A percentile compares a stretch with the other conserved stretches of the same genome.
phyloP scores from a whole-genome alignment of 92 coral and sea anemone genomes.

The Palythoa grandis region DNA sequence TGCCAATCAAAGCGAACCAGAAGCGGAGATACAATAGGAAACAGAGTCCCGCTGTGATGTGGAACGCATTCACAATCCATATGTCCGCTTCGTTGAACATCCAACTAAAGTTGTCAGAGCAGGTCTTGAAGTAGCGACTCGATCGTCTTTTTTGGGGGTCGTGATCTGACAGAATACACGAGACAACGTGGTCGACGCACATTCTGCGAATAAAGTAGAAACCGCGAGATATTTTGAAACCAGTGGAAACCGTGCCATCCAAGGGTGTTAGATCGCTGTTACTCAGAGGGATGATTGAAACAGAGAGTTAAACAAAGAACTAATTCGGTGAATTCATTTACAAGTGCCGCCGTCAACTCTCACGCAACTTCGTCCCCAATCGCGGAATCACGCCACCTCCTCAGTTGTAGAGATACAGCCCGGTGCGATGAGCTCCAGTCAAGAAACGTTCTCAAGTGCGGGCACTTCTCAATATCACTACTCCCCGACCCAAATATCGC shows the following conservation, averaged over 20 bases:
- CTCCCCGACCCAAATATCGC: slow-evolving; percentile 75
- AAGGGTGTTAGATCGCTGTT: slow-evolving; percentile 65
- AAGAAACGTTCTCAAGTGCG: slow-evolving; percentile 74
- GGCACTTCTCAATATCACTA: slow-evolving; percentile 76
- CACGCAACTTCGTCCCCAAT: slow-evolving; percentile 81
- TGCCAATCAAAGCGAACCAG: slow-evolving; percentile 91
- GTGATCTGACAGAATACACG: slow-evolving; percentile 34
- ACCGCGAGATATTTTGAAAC: slow-evolving; percentile 30
- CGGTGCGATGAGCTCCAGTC: slow-evolving; percentile 79
- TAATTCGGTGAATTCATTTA: slow-evolving; percentile 79
- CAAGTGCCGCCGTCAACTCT: slow-evolving; percentile 68
- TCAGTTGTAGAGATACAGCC: slow-evolving; percentile 41
- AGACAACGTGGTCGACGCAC: slow-evolving; percentile 21
- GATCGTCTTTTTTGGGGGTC: slow-evolving; percentile 49
- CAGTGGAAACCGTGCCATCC: slow-evolving; percentile 62
- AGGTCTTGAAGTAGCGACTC: slow-evolving; percentile 23
- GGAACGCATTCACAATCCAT: slow-evolving; percentile 61
- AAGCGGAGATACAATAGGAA: slow-evolving; percentile 92
- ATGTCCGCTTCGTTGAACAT: slow-evolving; percentile 89
- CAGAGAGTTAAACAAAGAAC: slow-evolving; percentile 85
- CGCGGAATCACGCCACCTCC: slow-evolving; percentile 61
- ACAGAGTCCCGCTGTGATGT: slow-evolving; percentile 79
- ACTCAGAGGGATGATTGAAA: slow-evolving; percentile 71
- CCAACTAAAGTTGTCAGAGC: slow-evolving; percentile 70
- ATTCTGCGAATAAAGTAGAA: slow-evolving; percentile 16